phyloP scores from a whole-genome alignment of 2,797 vertebrate genomes.

The Anguilla marmorata region DNA sequence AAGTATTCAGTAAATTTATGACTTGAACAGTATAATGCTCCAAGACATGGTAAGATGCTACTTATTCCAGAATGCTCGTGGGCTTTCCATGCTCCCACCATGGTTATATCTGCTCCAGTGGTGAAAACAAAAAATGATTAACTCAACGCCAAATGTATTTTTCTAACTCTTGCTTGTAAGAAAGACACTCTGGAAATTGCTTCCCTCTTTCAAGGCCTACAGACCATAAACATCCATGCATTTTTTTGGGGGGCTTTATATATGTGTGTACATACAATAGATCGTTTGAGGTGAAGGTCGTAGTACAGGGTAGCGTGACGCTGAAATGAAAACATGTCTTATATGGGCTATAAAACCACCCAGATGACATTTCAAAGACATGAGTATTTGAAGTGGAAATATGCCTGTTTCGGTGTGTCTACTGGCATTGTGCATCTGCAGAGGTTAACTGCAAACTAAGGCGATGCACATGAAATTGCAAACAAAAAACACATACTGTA shows the following conservation, averaged over 20 bases:
- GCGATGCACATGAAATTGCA: background rate
- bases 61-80: background rate
- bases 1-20: background rate
- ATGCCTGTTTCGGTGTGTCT: background rate
- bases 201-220: slow-evolving; percentile 21
- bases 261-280: slow-evolving; percentile 16
- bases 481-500: background rate
- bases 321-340: slow-evolving; percentile 18
- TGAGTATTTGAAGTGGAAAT: slow-evolving; percentile 4
- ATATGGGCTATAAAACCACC: background rate
- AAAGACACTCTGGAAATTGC: slow-evolving; percentile 22
- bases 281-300: slow-evolving; percentile 21
- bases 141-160: background rate
- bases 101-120: background rate
- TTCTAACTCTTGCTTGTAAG: slow-evolving; percentile 12
- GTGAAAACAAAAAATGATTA: background rate
- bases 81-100: background rate
- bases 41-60: background rate
- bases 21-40: slow-evolving; percentile 7
- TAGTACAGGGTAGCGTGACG: background rate
- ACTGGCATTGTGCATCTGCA: background rate
- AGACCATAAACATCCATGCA: slow-evolving; percentile 19
- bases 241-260: background rate
- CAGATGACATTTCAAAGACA: slow-evolving; percentile 6
- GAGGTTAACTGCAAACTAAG: background rate